phyloP scores from a whole-genome alignment of 2,113 vertebrate species.

The Spea multiplicata region DNA sequence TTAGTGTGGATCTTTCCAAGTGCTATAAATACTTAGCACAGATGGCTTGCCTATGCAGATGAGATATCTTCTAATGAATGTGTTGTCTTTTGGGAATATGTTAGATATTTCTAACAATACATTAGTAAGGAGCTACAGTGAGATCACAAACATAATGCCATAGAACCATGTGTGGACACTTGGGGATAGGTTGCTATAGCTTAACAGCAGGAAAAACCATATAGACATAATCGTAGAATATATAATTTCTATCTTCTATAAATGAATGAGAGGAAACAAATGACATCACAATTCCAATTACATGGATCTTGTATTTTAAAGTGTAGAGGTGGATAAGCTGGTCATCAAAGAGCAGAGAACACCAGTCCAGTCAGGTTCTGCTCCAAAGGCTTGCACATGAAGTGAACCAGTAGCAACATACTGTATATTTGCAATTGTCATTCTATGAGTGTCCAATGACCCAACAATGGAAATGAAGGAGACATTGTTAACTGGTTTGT shows the following conservation, averaged over 20 bases:
- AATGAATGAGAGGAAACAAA: neutral
- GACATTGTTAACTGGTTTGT: too few relatives aligned
- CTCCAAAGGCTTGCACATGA: too few relatives aligned
- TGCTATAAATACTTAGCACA: slow-evolving; percentile 69
- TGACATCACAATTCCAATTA: too few relatives aligned
- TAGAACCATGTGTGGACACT: slow-evolving; percentile 73
- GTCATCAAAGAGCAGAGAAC: too few relatives aligned
- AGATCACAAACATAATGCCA: slow-evolving; percentile 78
- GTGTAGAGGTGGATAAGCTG: too few relatives aligned
- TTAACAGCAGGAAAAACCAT: slow-evolving; percentile 70
- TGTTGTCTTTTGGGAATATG: slow-evolving; percentile 78
- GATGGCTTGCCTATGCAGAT: slow-evolving; percentile 85
- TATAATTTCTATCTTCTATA: slow-evolving; percentile 73
- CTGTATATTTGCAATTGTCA: too few relatives aligned
- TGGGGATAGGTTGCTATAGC: slow-evolving; percentile 70
- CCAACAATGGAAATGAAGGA: too few relatives aligned
- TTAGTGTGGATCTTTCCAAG: slow-evolving; percentile 60
- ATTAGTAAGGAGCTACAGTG: slow-evolving; percentile 76
- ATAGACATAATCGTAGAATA: slow-evolving; percentile 72
- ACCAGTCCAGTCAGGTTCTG: too few relatives aligned
- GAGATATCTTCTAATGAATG: slow-evolving; percentile 85
- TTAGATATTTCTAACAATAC: slow-evolving; percentile 79
- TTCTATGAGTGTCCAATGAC: too few relatives aligned
- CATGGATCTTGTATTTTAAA: too few relatives aligned
- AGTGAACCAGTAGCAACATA: too few relatives aligned